Evolutionary conservation across 2,888 invertebrate genomes (phyloP), one percentile per base, ranked within the genome.

Genomic region (Pseudolycoriella hygida): DNA sequence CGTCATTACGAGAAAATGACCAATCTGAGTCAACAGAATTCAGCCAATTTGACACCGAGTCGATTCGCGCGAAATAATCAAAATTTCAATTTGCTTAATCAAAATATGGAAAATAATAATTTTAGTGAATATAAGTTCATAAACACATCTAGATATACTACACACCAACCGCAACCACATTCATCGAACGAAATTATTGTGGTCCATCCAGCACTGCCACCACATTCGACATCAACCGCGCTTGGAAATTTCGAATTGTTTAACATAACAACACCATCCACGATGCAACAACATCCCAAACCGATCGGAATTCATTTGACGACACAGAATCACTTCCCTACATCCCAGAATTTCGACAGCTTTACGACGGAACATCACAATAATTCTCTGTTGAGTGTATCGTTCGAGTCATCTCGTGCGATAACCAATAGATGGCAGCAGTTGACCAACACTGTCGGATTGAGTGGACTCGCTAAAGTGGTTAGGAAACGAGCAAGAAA

Each of bases 401-500:
- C 25, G 25, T 25, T 25, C 25, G 17, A 18, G 6, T 11, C 17
- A 40, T 40, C 18, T 4, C 18, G 5, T 4, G 25, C 8, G 6
- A 19, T 40, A 12, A 19, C 11, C 4, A 18, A 14, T 17, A 11
- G 39, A 17, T 39, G 17, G 39, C 34, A 34, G 11, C 12, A 34
- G 12, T 4, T 34, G 15, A 34, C 34, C 4, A 34, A 14, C 11
- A 34, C 34, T 4, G 15, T 34, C 11, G 34, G 34, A 14, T 18
- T 40, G 12, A 46, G 43, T 47, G 49, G 44, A 32, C 38, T 48
- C 17, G 17, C 45, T n/a, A 45, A 48, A 48, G 54, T 56, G 49
- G 63, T 64, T 46, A 59, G 64, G 52, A 65, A 59, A 53, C 60
- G 64, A 49, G 66, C 64, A 52, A 60, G 62, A 53, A 64, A 65